Evolutionary conservation across 2,888 invertebrate genomes (phyloP), one percentile per base, ranked within the genome.

Genomic region (Machimus atricapillus): DNA sequence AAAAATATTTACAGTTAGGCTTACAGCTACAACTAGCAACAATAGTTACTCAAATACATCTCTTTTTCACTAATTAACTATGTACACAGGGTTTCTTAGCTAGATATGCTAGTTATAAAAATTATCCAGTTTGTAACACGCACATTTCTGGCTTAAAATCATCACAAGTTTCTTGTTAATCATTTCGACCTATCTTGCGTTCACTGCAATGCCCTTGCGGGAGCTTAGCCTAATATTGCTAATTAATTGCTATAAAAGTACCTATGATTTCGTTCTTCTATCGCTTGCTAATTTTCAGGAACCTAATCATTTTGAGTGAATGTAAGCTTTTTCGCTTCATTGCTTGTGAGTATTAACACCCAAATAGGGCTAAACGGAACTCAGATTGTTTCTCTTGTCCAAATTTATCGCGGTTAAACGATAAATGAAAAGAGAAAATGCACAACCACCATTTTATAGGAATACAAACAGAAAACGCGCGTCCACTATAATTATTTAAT

Each of bases 101-200:
- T 85, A 85, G 58, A 40, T 66, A 46, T 27, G n/a, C 7, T 85
- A 43, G 43, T 66, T 73, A 74, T 85, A 74, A 85, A 85, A 82
- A 82, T 82, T 31, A 85, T 74, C 34, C 43, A 27, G 14, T 46
- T 27, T 27, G 27, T 66, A 83, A 85, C 46, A 46, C 31, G 27
- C 58, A 40, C 46, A 73, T 74, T 27, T 46, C 34, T 82, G 31
- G 43, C 14, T 74, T 85, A 85, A 85, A 85, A 85, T 85, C 85
- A 85, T 85, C 85, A 85, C 85, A 85, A 56, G 37, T 74, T 85
- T 85, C 46, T 74, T 85, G 23, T 85, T 85, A 74, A 85, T 85
- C 16, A 31, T 31, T 74, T 74, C 27, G 34, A 74, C 74, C 27
- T 74, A 74, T 73, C 52, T 66, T 52, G 52, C 52, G 52, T 66